These are phyloP conservation scores for Phataginus tricuspis DNA, from an alignment of 2,797 vertebrate genomes.

Conservation along the genomic window DNA sequence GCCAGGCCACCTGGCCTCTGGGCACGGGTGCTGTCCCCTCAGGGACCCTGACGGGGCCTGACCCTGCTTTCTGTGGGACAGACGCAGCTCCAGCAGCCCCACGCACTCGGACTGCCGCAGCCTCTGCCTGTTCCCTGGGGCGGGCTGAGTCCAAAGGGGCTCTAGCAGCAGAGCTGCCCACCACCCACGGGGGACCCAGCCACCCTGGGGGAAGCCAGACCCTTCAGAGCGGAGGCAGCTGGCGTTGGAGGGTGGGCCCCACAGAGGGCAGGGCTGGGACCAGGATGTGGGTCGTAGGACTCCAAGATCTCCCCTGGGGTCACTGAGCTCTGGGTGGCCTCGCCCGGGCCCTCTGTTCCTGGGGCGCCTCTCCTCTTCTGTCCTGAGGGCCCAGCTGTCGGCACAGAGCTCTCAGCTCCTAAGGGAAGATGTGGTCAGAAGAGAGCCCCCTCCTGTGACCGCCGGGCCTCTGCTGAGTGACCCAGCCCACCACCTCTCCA, in stretches of 20 bases:
- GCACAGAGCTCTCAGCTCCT: background rate
- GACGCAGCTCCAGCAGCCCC: background rate
- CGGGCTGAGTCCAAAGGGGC: background rate
- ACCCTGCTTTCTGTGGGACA: background rate
- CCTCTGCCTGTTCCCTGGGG: too few relatives aligned
- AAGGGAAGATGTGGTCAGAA: fast-evolving
- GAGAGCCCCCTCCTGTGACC: background rate
- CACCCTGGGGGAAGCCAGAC: too few relatives aligned
- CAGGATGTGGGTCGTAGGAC: background rate
- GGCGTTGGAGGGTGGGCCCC: background rate
- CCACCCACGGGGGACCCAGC: background rate
- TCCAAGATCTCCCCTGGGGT: background rate
- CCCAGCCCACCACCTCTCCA: fast-evolving
- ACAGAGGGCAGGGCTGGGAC: background rate
- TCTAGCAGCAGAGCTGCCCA: fast-evolving
- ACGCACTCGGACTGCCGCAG: too few relatives aligned
- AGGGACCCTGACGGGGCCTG: too few relatives aligned
- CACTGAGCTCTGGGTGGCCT: too few relatives aligned
- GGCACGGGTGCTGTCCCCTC: background rate
- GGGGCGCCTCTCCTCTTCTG: background rate
- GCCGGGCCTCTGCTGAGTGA: background rate
- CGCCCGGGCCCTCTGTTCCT: background rate
- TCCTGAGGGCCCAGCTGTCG: fast-evolving
- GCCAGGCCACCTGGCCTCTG: background rate
- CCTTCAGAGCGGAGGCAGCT: background rate